Base-by-base conservation (phyloP, 2,888 invertebrate species). In the Nomada fucata region DNA sequence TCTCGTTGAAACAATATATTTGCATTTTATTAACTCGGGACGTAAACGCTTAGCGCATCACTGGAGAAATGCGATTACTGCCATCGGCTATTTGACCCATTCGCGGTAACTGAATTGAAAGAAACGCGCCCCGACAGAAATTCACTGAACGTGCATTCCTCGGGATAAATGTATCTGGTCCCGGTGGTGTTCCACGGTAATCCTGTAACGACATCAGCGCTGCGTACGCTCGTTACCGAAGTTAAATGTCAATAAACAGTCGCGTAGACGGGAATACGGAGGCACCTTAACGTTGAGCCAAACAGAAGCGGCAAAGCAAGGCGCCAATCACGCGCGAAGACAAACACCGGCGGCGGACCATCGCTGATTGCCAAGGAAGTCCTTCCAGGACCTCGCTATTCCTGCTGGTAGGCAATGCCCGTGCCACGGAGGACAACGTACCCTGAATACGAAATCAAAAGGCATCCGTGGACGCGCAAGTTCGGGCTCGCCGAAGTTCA, bases 261-360 rank as follows among this genome's bases (percentile, higher is more conserved):
- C 68, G 78, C 75, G 70, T 78, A 80, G 79, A 79, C 70, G 76
- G 79, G 73, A 78, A 70, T 63, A 73, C 55, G 52, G 76, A 82
- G 76, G 79, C 80, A 75, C 85, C 78, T 85, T 80, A 79, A 87
- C 87, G 87, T 59, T 81, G 76, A 82, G 88, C 85, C 89, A 87
- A 89, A 89, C 85, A 85, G 89, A 84, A 87, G 87, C 88, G 87
- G 86, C 87, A 90, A 90, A 90, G 89, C 90, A 88, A 92, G 92
- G 92, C 92, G 92, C 92, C 92, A 92, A 92, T 92, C 93, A 93
- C 93, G 92, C 91, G 92, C 92, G 90, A 93, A 93, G 91, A 91
- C 91, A 92, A 92, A 92, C 92, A 92, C 86, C 88, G 88, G 85
- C 91, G 90, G 90, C 88, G 90, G 92, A 92, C 92, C 91, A 90